Base-by-base conservation (phyloP, 2,888 invertebrate genomes). In the Chrysopilus asiliformis region DNA sequence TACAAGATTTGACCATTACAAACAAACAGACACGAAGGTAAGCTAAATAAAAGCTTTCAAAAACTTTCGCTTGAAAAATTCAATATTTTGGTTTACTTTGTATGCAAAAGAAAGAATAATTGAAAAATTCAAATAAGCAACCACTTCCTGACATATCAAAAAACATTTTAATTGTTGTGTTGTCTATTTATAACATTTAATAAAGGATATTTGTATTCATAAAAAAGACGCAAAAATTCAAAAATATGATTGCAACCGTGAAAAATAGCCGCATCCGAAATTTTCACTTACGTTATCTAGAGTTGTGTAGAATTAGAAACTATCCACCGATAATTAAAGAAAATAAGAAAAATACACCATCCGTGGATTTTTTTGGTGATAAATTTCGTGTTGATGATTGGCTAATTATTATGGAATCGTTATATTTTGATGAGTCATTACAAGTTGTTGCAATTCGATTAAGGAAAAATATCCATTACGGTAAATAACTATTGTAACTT, bases 301-400 rank as follows among this genome's bases (percentile, higher is more conserved):
- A 59, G 41, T 47, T 62, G 6, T 62, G 62, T 40, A 53, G 62
- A 3, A 45, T 57, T 5, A 60, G 59, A 45, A 61, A 63, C 47
- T 40, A 53, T 32, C 45, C 50, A 5, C 34, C 51, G 1, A 58
- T 58, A 14, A 51, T 62, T 9, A 58, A 57, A 24, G 42, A 48
- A 10, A 60, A 58, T 39, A 49, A 53, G 7, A 56, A 60, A 28
- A 66, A 66, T 37, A 69, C 67, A 13, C 66, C 71, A 32, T 58
- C 65, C 26, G 49, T 79, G 42, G 83, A 84, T 47, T 77, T 85
- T 49, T 72, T 71, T 44, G 79, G 76, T 34, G 84, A 85, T 52
- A 72, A 82, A 45, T 68, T 85, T 33, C 79, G 76, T 50, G 73
- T 79, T 42, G 73, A 70, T 42, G 83, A 85, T 45, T 85, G 84